Percentiles rank a stretch among this genome's conserved stretches.
Evolutionary conservation across 35 echinoderm and acorn worm species (phyloP).

Genomic region (Acanthaster planci): DNA sequence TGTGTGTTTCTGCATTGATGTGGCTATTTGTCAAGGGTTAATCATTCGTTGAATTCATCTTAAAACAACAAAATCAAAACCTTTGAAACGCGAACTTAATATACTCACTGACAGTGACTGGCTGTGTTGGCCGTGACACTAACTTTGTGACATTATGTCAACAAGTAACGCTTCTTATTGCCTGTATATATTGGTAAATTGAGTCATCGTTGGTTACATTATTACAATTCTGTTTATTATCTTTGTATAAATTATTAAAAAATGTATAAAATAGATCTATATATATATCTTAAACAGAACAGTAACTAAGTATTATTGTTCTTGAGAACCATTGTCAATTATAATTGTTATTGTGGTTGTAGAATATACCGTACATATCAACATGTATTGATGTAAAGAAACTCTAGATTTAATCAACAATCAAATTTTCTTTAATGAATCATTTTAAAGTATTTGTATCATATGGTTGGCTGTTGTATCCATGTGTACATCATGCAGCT

Average conservation of each 20-base stretch:
- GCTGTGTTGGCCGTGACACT: neutral
- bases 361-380: neutral
- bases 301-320: conserved; percentile 32
- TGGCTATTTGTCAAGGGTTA: too few species aligned
- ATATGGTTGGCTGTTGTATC: too few species aligned
- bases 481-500: too few species aligned
- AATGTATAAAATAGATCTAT: conserved; percentile 2
- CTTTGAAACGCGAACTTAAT: too few species aligned
- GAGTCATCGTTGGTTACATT: conserved; percentile 22
- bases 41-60: too few species aligned
- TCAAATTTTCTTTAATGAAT: too few species aligned
- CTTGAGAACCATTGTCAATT: neutral
- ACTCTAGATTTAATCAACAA: neutral
- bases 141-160: too few species aligned
- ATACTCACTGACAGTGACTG: conserved; percentile 15
- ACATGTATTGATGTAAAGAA: neutral
- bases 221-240: conserved; percentile 24
- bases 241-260: conserved; percentile 27
- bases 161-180: neutral
- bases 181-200: conserved; percentile 11
- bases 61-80: too few species aligned
- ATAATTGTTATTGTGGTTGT: neutral
- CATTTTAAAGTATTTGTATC: too few species aligned
- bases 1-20: too few species aligned
- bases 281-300: conserved; percentile 27